Conservation (phyloP, 2,888 invertebrate genomes). For the Drosophila picticornis region DNA sequence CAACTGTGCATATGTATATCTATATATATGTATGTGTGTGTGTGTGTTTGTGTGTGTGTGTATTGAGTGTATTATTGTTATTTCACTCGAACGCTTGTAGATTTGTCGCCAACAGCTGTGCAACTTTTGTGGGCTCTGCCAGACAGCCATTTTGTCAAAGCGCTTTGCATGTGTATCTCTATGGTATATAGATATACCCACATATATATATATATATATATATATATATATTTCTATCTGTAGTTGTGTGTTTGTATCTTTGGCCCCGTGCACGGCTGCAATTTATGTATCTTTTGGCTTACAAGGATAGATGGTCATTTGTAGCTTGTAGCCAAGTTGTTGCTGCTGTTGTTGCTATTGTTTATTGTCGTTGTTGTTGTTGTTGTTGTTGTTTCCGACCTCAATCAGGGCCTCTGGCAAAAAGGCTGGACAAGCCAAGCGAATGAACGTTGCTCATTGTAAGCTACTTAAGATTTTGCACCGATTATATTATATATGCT, state of each 20-base stretch:
- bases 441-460: conserved; percentile 61
- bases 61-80: conserved; percentile 65
- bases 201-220: not conserved
- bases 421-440: conserved; percentile 10
- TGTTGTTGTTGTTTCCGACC: conserved; percentile 28
- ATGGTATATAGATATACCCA: not conserved
- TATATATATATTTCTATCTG: conserved; percentile 7
- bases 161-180: conserved; percentile 19
- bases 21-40: conserved; percentile 19
- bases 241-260: conserved; percentile 22
- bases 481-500: conserved; percentile 76
- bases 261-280: conserved; percentile 58
- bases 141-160: conserved; percentile 57
- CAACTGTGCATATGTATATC: conserved; percentile 55
- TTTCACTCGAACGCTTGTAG: conserved; percentile 74
- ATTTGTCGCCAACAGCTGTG: conserved; percentile 75
- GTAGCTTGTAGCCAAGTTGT: conserved; percentile 49
- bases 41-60: conserved; percentile 25
- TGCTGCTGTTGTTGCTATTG: conserved; percentile 5
- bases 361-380: not conserved
- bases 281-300: conserved; percentile 79
- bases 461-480: conserved; percentile 79
- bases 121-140: conserved; percentile 45
- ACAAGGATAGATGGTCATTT: conserved; percentile 70
- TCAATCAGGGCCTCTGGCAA: conserved; percentile 44